Percentiles rank a stretch among this genome's conserved stretches.
These are phyloP conservation scores for Darevskia mixta DNA, from an alignment of 2,797 vertebrate species.

Conservation along the genomic window DNA sequence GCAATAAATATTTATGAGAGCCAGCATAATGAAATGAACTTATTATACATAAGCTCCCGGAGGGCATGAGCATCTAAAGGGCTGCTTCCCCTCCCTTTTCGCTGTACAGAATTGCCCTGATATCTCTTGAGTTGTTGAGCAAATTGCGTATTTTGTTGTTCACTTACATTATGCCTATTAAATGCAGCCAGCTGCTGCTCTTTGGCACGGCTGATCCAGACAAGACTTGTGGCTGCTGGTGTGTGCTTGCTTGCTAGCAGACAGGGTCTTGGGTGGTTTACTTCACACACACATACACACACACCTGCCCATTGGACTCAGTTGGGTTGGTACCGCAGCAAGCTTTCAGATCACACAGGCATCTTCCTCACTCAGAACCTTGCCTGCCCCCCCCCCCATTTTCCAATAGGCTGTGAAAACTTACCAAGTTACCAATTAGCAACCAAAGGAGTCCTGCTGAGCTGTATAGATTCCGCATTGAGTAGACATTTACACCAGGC, in stretches of 20 bases:
- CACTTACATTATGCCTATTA: slow-evolving; percentile 75
- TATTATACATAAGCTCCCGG: slow-evolving; percentile 62
- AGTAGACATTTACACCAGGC: too few species aligned
- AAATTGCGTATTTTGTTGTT: slow-evolving; percentile 75
- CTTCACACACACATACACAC: neutral
- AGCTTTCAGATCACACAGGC: neutral
- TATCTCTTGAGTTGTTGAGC: slow-evolving; percentile 71
- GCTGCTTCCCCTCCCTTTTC: slow-evolving; percentile 44
- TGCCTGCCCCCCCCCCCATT: too few species aligned
- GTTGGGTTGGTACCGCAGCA: neutral
- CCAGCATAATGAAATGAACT: slow-evolving; percentile 72
- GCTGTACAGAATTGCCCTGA: slow-evolving; percentile 64
- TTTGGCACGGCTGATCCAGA: slow-evolving; percentile 51
- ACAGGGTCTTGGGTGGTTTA: too few species aligned
- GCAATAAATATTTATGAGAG: slow-evolving; percentile 77
- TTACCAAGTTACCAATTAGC: too few species aligned
- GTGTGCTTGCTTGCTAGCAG: neutral
- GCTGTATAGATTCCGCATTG: too few species aligned
- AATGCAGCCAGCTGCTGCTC: slow-evolving; percentile 74
- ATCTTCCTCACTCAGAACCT: neutral
- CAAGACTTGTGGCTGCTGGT: neutral
- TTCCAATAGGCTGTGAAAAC: too few species aligned
- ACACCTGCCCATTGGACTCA: neutral
- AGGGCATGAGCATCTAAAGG: slow-evolving; percentile 66
- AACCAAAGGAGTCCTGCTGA: too few species aligned